Evolutionary conservation across 2,113 vertebrate genomes (phyloP).

Genomic region (Calonectris borealis): DNA sequence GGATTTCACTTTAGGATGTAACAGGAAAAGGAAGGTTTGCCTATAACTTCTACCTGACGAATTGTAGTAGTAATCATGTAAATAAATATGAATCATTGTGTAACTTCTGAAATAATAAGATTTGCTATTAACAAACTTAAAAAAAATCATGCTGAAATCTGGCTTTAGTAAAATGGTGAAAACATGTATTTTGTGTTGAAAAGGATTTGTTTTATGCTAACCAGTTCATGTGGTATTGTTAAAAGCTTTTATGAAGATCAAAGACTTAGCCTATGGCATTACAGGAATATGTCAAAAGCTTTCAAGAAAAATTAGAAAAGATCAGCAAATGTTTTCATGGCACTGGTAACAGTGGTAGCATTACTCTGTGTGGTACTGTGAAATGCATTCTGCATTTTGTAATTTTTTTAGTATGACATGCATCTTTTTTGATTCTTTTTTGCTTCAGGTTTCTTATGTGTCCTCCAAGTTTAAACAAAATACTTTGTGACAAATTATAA

Average conservation of each 20-base stretch:
- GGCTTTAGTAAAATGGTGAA: background rate
- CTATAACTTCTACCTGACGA: background rate
- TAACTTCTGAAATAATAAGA: background rate
- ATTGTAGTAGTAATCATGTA: background rate
- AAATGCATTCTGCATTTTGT: background rate
- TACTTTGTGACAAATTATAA: background rate
- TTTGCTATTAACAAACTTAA: background rate
- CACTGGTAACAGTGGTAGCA: background rate
- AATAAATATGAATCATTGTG: background rate
- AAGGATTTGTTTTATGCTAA: background rate
- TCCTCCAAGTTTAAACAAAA: background rate
- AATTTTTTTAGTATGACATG: background rate
- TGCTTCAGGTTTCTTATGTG: background rate
- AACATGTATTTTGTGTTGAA: background rate
- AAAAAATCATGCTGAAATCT: background rate
- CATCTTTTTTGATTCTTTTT: background rate
- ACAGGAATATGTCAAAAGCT: background rate
- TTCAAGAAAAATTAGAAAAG: background rate
- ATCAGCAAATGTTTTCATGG: background rate
- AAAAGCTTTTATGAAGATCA: background rate
- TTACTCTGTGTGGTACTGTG: background rate
- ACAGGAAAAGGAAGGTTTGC: background rate
- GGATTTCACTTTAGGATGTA: background rate
- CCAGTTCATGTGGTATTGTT: background rate
- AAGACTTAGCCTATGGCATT: slow-evolving; percentile 8